phyloP scores from a whole-genome alignment of 2,113 vertebrate genomes.

The Mixornis gularis region DNA sequence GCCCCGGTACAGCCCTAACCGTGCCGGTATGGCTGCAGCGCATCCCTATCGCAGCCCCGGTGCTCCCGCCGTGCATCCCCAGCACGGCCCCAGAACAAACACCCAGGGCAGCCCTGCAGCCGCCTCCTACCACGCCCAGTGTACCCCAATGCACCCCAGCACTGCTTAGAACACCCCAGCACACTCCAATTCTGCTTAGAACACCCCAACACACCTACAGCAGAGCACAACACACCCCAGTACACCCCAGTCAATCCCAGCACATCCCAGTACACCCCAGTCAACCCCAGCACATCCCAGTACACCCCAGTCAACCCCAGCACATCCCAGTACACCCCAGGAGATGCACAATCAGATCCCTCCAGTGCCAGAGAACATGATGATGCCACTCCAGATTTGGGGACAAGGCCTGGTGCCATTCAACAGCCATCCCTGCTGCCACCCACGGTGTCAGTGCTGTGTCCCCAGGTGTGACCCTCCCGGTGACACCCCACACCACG shows the following conservation, averaged over 20 bases:
- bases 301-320: neutral
- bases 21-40: neutral
- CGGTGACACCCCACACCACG: accelerated
- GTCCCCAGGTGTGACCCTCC: neutral
- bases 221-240: too few species aligned
- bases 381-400: neutral
- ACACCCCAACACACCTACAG: too few species aligned
- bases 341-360: accelerated
- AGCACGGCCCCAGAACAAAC: neutral
- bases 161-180: too few species aligned
- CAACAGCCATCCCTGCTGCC: accelerated
- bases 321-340: neutral
- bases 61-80: neutral
- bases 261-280: neutral
- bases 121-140: neutral
- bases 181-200: too few species aligned
- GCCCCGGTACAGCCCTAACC: neutral
- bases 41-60: neutral
- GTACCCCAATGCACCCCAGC: neutral
- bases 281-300: neutral
- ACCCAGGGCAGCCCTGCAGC: neutral
- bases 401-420: neutral
- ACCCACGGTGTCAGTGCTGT: accelerated
- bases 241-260: neutral
- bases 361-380: accelerated